These are phyloP conservation scores for Glossosoma conforme DNA, from an alignment of 1,140 invertebrate species.

Conservation along the genomic window DNA sequence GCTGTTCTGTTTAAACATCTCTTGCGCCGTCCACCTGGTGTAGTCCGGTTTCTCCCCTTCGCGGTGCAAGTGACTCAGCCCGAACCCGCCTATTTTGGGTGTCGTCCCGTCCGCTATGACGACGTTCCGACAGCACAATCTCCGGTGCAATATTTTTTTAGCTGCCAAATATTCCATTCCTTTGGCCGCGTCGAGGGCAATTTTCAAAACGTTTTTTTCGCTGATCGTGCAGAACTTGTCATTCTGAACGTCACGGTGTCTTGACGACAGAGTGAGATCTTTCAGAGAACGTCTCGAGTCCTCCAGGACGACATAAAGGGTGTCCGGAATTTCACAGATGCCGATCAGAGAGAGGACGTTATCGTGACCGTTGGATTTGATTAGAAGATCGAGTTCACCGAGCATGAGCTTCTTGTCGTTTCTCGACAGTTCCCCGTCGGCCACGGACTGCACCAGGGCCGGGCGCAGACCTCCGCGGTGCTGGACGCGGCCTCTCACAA, in stretches of 20 bases:
- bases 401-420: slow-evolving; percentile 63
- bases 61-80: slow-evolving; percentile 49
- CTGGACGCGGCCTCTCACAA: slow-evolving; percentile 61
- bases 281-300: slow-evolving; percentile 63
- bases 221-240: slow-evolving; percentile 59
- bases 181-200: slow-evolving; percentile 53
- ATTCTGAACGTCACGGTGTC: slow-evolving; percentile 55
- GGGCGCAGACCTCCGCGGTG: slow-evolving; percentile 48
- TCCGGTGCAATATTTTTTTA: slow-evolving; percentile 62
- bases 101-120: slow-evolving; percentile 54
- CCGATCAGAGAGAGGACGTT: slow-evolving; percentile 72
- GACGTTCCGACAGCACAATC: slow-evolving; percentile 68
- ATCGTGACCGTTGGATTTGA: slow-evolving; percentile 61
- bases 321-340: slow-evolving; percentile 70
- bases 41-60: slow-evolving; percentile 60
- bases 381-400: slow-evolving; percentile 66
- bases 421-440: slow-evolving; percentile 56
- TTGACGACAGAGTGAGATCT: slow-evolving; percentile 58
- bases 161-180: slow-evolving; percentile 63
- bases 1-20: slow-evolving; percentile 63
- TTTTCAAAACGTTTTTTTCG: slow-evolving; percentile 55
- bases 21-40: slow-evolving; percentile 71
- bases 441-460: slow-evolving; percentile 41
- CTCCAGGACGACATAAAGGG: slow-evolving; percentile 65
- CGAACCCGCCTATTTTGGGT: slow-evolving; percentile 70